Percentiles rank a stretch among this genome's conserved stretches.
Evolutionary conservation across 1,140 invertebrate species (phyloP).

Genomic region (Papilio dardanus): DNA sequence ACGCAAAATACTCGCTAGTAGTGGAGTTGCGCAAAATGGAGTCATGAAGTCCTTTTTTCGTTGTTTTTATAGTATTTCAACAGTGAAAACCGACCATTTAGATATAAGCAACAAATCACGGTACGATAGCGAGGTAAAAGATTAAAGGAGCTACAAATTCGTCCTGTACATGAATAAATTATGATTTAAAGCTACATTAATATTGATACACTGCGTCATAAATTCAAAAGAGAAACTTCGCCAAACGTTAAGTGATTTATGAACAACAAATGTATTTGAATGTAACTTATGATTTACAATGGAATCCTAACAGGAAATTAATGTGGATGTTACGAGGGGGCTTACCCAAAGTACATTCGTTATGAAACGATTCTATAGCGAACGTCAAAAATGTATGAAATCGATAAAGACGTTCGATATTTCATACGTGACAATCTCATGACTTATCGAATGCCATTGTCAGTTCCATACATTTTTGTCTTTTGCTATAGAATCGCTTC

Average conservation of each 20-base stretch:
- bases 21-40: no score
- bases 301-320: slow-evolving; percentile 6
- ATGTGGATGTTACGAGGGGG: not conserved
- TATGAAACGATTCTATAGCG: no score
- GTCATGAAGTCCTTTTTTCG: no score
- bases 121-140: slow-evolving; percentile 6
- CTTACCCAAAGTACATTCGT: no score
- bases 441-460: no score
- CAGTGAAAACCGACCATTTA: not conserved
- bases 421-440: no score
- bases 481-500: no score
- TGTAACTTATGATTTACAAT: slow-evolving; percentile 6
- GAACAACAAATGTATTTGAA: slow-evolving; percentile 18
- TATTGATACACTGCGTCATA: slow-evolving; percentile 22
- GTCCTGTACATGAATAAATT: slow-evolving; percentile 29
- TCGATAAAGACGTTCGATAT: no score
- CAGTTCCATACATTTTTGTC: no score
- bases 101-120: not conserved
- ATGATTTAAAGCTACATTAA: slow-evolving; percentile 28
- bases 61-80: no score
- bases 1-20: no score
- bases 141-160: slow-evolving; percentile 27
- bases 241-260: slow-evolving; percentile 22
- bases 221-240: slow-evolving; percentile 32
- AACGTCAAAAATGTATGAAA: no score